Percentiles rank a stretch among this genome's conserved stretches.
These are phyloP conservation scores for Spodoptera frugiperda DNA, from an alignment of 1,140 invertebrate species.

Conservation along the genomic window DNA sequence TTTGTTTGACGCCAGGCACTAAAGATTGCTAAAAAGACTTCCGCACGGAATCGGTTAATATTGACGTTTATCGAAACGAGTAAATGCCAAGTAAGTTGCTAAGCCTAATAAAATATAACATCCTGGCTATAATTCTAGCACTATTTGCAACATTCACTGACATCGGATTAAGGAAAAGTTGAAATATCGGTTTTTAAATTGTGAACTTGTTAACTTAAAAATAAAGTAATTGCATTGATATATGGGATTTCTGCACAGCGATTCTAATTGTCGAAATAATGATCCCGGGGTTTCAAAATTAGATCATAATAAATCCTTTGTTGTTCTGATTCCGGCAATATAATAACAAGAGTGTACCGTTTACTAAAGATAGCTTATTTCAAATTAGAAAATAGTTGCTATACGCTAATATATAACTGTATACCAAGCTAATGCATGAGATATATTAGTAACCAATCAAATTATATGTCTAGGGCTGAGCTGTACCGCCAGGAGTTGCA, in stretches of 20 bases:
- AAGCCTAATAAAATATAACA: neutral
- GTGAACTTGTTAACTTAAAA: too few relatives aligned
- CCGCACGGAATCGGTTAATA: too few relatives aligned
- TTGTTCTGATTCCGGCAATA: conserved; percentile 3
- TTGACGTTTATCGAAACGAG: neutral
- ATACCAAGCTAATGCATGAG: neutral
- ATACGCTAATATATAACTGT: neutral
- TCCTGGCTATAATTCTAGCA: neutral
- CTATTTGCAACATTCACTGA: too few relatives aligned
- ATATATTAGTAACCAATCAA: neutral
- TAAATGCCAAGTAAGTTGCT: too few relatives aligned
- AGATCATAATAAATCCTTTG: neutral
- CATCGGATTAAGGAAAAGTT: neutral
- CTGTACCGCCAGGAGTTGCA: conserved; percentile 10
- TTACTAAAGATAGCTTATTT: neutral
- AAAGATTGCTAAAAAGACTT: too few relatives aligned
- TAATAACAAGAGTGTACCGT: neutral
- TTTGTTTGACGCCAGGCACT: too few relatives aligned
- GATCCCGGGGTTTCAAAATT: neutral
- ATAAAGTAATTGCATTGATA: neutral
- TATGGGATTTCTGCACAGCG: conserved; percentile 4
- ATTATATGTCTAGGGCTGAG: conserved; percentile 18
- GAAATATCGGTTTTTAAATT: neutral
- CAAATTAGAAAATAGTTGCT: conserved; percentile 19
- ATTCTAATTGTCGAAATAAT: neutral